Evolutionary conservation across 2,797 vertebrate genomes (phyloP), one percentile per base, ranked within the genome.

Genomic region (Coregonus suidteri): DNA sequence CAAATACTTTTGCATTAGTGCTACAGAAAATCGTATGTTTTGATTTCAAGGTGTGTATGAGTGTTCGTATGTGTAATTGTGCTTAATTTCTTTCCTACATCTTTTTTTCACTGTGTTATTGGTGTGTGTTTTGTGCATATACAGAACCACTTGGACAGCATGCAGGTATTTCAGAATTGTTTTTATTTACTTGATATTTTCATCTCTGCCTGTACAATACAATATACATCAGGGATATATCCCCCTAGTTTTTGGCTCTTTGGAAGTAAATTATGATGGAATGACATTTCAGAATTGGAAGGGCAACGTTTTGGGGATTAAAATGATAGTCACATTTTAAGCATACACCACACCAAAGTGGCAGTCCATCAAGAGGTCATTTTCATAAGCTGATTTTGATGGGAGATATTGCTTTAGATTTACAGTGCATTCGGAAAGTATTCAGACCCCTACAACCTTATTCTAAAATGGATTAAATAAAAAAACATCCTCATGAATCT

Each of bases 121-220:
- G 91, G 83, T 93, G 88, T 93, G 92, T 95, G 87, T 93, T 91
- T 83, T 88, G 90, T 95, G 94, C 95, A 95, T 91, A 93, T 92
- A 93, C 97, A 99, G 98, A 97, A 93, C 96, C 95, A 98, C 94
- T 94, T 99, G 98, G 98, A 99, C 95, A 96, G 96, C 97, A 98
- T 99, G 98, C 98, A 99, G 98, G 98, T 99, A 98, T 95, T 96
- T 94, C 94, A 93, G 86, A 84, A 80, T 83, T 86, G 85, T 78
- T 93, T 91, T 89, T 85, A 80, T 88, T 82, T 83, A 78, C 78
- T 79, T 87, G 20, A 78, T 81, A 41, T 75, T 59, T 79, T 81
- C 35, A 64, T 77, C 69, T 82, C 78, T 85, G 79, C 78, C 31
- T 81, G 62, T 79, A 64, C 78, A 83, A 75, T 81, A 31, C 77